Percentiles rank a stretch among this genome's conserved stretches.
Evolutionary conservation across 2,888 invertebrate genomes (phyloP).

Genomic region (Conchocele bisecta): DNA sequence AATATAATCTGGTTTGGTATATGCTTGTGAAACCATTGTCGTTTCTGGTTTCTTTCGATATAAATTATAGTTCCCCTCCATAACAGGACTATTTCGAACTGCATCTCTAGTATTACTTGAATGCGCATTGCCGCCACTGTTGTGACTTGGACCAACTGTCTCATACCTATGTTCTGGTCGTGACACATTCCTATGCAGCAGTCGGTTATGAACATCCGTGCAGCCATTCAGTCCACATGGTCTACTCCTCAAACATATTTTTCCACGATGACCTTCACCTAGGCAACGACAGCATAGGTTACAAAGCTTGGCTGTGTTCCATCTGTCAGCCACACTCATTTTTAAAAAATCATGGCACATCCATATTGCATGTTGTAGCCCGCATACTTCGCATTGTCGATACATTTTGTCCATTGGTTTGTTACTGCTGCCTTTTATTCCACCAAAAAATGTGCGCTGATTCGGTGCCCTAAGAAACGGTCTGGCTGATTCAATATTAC

Average conservation of each 20-base stretch:
- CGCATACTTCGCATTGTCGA: slow-evolving; percentile 14
- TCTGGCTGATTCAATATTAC: slow-evolving; percentile 1
- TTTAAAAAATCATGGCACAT: slow-evolving; percentile 13
- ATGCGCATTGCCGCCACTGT: no score
- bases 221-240: slow-evolving; percentile 23
- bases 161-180: no score
- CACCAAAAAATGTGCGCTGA: slow-evolving; percentile 1
- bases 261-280: slow-evolving; percentile 19
- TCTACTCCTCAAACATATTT: slow-evolving; percentile 2
- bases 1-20: neutral
- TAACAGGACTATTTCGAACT: neutral
- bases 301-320: slow-evolving; percentile 23
- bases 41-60: neutral
- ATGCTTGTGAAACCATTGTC: neutral
- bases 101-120: no score
- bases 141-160: no score
- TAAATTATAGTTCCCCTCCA: neutral
- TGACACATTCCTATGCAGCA: slow-evolving; percentile 13
- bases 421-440: neutral
- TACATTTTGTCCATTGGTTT: neutral
- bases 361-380: slow-evolving; percentile 24
- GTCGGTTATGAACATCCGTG: slow-evolving; percentile 13
- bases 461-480: neutral
- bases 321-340: slow-evolving; percentile 9
- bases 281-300: slow-evolving; percentile 32